These are phyloP conservation scores for Lepidurus couesii DNA, from an alignment of 1,140 invertebrate species.

Conservation along the genomic window DNA sequence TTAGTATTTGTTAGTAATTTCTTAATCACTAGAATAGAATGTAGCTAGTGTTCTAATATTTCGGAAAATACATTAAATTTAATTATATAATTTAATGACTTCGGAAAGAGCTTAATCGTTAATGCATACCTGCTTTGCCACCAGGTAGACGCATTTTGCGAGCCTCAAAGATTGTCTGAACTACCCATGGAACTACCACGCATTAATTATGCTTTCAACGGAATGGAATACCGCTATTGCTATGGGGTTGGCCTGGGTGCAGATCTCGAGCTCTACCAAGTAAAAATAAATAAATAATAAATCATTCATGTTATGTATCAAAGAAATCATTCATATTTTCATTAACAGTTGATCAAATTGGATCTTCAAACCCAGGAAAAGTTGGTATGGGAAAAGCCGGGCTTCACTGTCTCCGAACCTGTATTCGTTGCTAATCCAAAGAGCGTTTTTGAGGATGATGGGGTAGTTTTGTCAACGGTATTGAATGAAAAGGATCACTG, in stretches of 20 bases:
- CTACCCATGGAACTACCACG: slow-evolving; percentile 41
- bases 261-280: slow-evolving; percentile 5
- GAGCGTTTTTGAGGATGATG: slow-evolving; percentile 44
- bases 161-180: slow-evolving; percentile 36
- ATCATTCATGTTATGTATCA: slow-evolving; percentile 12
- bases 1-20: too few species aligned
- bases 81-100: too few species aligned
- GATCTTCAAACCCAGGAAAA: slow-evolving; percentile 36
- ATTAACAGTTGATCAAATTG: slow-evolving; percentile 40
- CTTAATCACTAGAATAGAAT: too few species aligned
- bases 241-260: slow-evolving; percentile 39
- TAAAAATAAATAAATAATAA: too few species aligned
- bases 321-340: slow-evolving; percentile 16
- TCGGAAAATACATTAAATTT: too few species aligned
- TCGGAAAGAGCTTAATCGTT: background rate
- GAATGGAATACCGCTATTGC: slow-evolving; percentile 43
- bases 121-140: background rate
- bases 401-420: slow-evolving; percentile 41
- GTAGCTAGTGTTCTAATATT: too few species aligned
- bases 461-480: slow-evolving; percentile 42
- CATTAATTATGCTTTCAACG: slow-evolving; percentile 47
- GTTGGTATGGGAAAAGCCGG: slow-evolving; percentile 38
- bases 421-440: slow-evolving; percentile 42
- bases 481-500: slow-evolving; percentile 34
- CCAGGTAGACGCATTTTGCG: background rate